Evolutionary conservation across 2,888 invertebrate species (phyloP).

Genomic region (Mylabris sibirica): DNA sequence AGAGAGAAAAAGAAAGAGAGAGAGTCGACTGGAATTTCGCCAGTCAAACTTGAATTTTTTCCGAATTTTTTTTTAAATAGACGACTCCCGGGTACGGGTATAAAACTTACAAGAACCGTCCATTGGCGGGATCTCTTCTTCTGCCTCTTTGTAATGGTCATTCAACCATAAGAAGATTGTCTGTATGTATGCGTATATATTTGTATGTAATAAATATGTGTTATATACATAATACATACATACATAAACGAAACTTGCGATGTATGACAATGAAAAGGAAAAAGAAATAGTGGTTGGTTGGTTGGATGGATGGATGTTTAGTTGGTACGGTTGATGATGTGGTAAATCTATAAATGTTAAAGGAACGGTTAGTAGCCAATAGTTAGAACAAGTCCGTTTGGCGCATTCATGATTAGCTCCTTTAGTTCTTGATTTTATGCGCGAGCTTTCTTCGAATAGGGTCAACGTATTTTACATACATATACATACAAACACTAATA

Average conservation of each 20-base stretch:
- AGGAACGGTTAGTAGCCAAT: constrained; percentile 19
- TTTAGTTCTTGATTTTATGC: constrained; percentile 13
- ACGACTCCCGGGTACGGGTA: not conserved
- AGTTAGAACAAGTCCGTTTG: constrained; percentile 33
- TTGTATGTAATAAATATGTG: constrained; percentile 1
- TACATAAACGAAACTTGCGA: constrained; percentile 4
- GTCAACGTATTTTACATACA: constrained; percentile 8
- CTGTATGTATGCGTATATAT: not conserved
- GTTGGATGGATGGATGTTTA: not conserved
- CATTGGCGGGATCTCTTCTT: not conserved
- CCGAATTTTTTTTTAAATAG: not conserved
- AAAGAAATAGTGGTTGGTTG: constrained; percentile 8
- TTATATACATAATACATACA: not conserved
- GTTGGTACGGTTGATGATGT: not conserved
- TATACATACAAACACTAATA: not conserved
- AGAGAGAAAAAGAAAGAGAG: not conserved
- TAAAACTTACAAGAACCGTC: not conserved
- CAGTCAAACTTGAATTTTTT: constrained; percentile 12
- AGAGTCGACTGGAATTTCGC: not conserved
- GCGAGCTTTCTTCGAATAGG: constrained; percentile 13
- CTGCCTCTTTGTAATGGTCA: constrained; percentile 5
- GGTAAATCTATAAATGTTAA: not conserved
- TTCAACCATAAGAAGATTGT: constrained; percentile 11
- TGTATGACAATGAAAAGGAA: constrained; percentile 11
- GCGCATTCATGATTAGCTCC: constrained; percentile 46